Evolutionary conservation across 2,113 vertebrate species (phyloP).

Genomic region (Podarcis muralis): DNA sequence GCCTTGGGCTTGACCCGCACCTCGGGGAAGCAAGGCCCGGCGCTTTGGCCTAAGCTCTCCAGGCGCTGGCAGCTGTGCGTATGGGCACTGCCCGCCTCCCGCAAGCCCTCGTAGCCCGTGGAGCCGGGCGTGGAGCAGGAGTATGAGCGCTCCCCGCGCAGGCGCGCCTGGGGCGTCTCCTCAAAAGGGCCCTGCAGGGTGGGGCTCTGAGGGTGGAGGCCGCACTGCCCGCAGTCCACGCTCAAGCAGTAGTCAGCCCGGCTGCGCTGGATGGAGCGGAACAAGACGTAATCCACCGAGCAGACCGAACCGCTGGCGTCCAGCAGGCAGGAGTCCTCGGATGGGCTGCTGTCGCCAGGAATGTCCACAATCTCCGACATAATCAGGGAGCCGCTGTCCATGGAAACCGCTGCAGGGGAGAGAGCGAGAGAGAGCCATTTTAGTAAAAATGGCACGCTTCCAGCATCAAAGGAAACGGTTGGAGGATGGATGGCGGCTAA

Average conservation of each 20-base stretch:
- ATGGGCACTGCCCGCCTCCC: conserved; percentile 55
- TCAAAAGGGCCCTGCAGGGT: conserved; percentile 78
- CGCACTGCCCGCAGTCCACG: conserved; percentile 77
- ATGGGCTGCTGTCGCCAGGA: conserved; percentile 92
- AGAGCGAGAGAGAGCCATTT: background rate
- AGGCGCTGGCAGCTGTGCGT: conserved; percentile 92
- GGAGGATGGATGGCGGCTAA: too few species aligned
- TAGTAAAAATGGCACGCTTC: too few species aligned
- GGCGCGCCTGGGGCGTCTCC: conserved; percentile 75
- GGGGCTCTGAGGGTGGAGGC: conserved; percentile 71
- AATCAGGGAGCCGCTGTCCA: conserved; percentile 92
- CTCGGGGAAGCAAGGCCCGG: conserved; percentile 82
- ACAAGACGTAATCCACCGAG: conserved; percentile 84
- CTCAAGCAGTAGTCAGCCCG: conserved; percentile 81
- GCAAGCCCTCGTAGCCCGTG: conserved; percentile 55
- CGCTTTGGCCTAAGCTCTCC: conserved; percentile 72
- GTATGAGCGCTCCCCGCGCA: conserved; percentile 87
- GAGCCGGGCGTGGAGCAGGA: conserved; percentile 90
- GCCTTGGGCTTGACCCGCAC: conserved; percentile 77
- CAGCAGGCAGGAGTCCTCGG: conserved; percentile 94
- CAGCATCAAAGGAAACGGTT: too few species aligned
- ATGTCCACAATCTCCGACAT: conserved; percentile 95
- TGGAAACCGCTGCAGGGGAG: conserved; percentile 75
- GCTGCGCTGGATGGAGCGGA: conserved; percentile 85
- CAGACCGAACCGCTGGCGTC: conserved; percentile 84